A percentile compares a stretch with the other conserved stretches of the same genome.
phyloP scores from a whole-genome alignment of 2,888 invertebrate species.

The Agapostemon virescens region DNA sequence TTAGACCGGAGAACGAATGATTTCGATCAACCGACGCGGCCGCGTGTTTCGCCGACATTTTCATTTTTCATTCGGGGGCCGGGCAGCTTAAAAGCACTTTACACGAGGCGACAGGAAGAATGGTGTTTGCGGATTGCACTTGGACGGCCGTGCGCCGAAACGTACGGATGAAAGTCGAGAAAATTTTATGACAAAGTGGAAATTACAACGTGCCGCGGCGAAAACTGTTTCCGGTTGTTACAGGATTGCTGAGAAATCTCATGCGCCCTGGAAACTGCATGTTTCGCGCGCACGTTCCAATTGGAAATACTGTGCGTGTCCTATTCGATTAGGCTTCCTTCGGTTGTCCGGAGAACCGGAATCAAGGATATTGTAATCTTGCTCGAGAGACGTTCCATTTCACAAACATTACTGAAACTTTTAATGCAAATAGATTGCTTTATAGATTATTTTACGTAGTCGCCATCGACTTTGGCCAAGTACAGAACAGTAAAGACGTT shows the following conservation, averaged over 20 bases:
- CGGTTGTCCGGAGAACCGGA: too few relatives aligned
- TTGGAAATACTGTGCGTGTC: background rate
- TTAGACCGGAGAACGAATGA: slow-evolving; percentile 41
- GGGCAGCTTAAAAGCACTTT: background rate
- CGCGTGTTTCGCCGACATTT: background rate
- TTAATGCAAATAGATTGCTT: too few relatives aligned
- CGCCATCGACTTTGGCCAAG: too few relatives aligned
- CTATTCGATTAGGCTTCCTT: background rate
- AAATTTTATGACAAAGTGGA: slow-evolving; percentile 1
- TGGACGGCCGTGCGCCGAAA: background rate
- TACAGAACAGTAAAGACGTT: too few relatives aligned
- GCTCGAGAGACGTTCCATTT: too few relatives aligned
- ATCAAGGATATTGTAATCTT: too few relatives aligned
- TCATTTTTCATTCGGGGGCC: background rate
- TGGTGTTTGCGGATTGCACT: background rate
- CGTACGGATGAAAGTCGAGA: background rate
- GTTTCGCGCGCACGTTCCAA: background rate
- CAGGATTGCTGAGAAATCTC: background rate
- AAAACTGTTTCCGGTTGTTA: background rate
- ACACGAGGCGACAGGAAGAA: background rate
- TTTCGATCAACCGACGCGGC: slow-evolving; percentile 18
- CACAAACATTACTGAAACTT: too few relatives aligned
- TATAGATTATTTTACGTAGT: too few relatives aligned
- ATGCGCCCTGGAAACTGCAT: background rate
- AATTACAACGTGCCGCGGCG: background rate